phyloP scores from a whole-genome alignment of 37 sponge, comb jelly and placozoan species.

The Hexactinellida sp. region DNA sequence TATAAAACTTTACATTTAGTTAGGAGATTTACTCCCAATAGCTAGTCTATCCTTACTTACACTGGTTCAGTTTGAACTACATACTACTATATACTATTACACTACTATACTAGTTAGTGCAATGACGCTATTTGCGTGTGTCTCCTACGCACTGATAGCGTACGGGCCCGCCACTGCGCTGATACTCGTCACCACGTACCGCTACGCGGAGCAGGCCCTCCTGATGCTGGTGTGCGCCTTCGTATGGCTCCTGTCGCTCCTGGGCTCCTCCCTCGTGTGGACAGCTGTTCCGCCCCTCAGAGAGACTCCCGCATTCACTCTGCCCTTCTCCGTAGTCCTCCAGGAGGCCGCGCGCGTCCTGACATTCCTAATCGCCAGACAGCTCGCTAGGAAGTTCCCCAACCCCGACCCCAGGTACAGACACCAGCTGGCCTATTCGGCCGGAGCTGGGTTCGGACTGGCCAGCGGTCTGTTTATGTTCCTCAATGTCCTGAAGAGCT shows the following conservation, averaged over 20 bases:
- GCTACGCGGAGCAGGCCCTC: slow-evolving; percentile 50
- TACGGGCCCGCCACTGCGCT: slow-evolving; percentile 45
- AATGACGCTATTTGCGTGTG: slow-evolving; percentile 42
- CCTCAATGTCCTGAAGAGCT: slow-evolving; percentile 34
- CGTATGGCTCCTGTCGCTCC: slow-evolving; percentile 47
- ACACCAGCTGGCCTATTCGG: slow-evolving; percentile 2
- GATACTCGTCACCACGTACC: slow-evolving; percentile 42
- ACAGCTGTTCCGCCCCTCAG: slow-evolving; percentile 26
- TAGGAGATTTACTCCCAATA: no score
- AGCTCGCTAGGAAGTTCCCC: neutral
- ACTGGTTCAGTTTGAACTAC: neutral
- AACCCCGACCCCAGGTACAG: neutral
- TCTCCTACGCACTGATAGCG: slow-evolving; percentile 40
- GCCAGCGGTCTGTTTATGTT: slow-evolving; percentile 32
- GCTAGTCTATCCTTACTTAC: no score
- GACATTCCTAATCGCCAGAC: neutral
- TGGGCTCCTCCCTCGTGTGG: slow-evolving; percentile 39
- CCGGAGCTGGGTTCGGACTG: slow-evolving; percentile 57
- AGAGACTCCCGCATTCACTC: slow-evolving; percentile 35
- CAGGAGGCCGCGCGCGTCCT: slow-evolving; percentile 53
- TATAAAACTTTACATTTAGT: no score
- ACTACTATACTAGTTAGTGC: neutral
- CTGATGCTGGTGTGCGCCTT: slow-evolving; percentile 47
- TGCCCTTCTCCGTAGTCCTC: slow-evolving; percentile 51
- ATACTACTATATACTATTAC: no score